phyloP scores from a whole-genome alignment of 2,113 vertebrate species.

The rat (Rattus norvegicus) region GRCr8 NC_086020.1:136126501-136127000 shows the following conservation, averaged over 20 bases:
- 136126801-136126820: background rate
- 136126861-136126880: background rate
- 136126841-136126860: background rate
- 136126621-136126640: too few species aligned
- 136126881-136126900: background rate
- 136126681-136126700: background rate
- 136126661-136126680: background rate
- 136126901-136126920: background rate
- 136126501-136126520: background rate
- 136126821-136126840: too few species aligned
- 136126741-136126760: fast-evolving
- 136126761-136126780: too few species aligned
- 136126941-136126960: background rate
- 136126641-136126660: too few species aligned
- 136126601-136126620: too few species aligned
- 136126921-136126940: background rate
- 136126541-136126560: background rate
- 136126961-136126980: too few species aligned
- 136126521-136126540: background rate
- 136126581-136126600: background rate
- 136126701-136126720: fast-evolving
- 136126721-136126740: fast-evolving
- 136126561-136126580: background rate
- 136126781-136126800: too few species aligned
- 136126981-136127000: too few species aligned